Conservation (phyloP, 2,797 vertebrate genomes). For the Oceanodroma leucorhoa region DNA sequence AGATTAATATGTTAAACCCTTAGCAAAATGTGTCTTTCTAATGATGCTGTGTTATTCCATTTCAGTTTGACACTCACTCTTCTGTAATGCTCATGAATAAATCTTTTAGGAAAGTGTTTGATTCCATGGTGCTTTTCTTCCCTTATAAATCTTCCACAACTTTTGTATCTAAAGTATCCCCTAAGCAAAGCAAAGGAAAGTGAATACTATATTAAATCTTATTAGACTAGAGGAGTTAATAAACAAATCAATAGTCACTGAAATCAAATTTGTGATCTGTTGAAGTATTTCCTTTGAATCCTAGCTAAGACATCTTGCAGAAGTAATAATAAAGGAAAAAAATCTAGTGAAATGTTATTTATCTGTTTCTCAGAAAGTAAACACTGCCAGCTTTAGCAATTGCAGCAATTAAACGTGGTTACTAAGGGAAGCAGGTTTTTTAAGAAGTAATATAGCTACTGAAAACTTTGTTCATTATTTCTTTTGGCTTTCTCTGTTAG, state of each 20-base stretch:
- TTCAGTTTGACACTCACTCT: neutral
- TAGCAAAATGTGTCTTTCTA: neutral
- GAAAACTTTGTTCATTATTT: neutral
- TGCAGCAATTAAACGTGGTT: neutral
- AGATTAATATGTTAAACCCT: neutral
- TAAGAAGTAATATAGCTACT: neutral
- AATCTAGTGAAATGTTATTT: neutral
- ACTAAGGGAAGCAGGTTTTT: neutral
- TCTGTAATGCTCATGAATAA: neutral
- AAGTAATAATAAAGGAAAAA: neutral
- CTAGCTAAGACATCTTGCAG: neutral
- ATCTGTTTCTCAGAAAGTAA: neutral
- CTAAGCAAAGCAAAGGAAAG: neutral
- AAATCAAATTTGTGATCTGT: neutral
- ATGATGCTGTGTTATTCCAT: neutral
- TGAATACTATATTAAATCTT: neutral
- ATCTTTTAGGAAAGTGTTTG: neutral
- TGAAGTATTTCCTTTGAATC: neutral
- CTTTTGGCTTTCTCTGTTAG: neutral
- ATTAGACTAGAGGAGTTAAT: neutral
- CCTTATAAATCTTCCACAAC: neutral
- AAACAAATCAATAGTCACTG: neutral
- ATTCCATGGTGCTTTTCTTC: neutral
- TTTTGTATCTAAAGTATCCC: neutral
- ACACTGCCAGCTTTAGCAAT: neutral